These are phyloP conservation scores for Eurystomus gularis DNA, from an alignment of 2,113 vertebrate species.

Conservation along the genomic window DNA sequence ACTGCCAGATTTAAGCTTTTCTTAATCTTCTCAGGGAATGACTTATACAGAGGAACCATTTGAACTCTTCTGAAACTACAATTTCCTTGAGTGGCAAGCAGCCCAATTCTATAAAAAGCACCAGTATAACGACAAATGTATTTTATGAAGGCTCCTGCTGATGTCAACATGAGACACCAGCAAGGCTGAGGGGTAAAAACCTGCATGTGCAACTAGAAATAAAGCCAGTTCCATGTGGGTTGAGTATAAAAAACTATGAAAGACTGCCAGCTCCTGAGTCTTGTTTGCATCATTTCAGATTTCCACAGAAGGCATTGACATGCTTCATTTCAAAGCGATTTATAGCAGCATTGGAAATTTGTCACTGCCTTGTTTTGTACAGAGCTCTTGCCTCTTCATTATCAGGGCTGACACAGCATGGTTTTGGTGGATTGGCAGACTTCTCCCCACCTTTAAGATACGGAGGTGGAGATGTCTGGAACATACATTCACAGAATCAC, in stretches of 20 bases:
- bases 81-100: slow-evolving; percentile 14
- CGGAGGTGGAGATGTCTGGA: neutral
- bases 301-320: neutral
- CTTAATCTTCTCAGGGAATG: slow-evolving; percentile 43
- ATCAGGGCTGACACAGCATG: neutral
- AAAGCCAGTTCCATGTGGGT: neutral
- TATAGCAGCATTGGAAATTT: neutral
- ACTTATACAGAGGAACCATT: slow-evolving; percentile 23
- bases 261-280: neutral
- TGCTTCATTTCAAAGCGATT: neutral
- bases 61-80: slow-evolving; percentile 23
- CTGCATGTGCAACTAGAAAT: neutral
- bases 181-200: neutral
- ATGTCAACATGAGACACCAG: neutral
- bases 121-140: neutral
- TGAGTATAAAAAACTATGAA: neutral
- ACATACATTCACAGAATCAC: neutral
- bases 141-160: slow-evolving; percentile 32
- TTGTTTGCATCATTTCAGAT: neutral
- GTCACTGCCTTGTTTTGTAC: neutral
- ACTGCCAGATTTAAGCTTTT: slow-evolving; percentile 39
- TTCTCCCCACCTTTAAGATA: neutral
- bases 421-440: neutral
- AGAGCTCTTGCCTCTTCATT: neutral
- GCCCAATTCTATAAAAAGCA: slow-evolving; percentile 30